phyloP scores from a whole-genome alignment of 2,113 vertebrate species.

The Maylandia zebra region DNA sequence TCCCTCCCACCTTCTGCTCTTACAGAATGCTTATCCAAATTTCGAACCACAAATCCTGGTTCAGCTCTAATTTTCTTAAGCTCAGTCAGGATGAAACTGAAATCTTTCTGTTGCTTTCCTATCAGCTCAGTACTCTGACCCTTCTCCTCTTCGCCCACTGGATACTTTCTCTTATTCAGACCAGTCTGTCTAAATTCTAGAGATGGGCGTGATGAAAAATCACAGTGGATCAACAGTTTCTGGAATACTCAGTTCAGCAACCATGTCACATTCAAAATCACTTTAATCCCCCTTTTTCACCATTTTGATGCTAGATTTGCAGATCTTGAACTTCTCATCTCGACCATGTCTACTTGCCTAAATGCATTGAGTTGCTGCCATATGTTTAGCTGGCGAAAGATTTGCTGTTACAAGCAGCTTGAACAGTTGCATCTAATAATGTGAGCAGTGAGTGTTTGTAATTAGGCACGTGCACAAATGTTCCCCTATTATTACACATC shows the following conservation, averaged over 20 bases:
- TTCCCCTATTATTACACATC: not conserved
- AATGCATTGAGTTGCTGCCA: not conserved
- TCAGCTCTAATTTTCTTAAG: not conserved
- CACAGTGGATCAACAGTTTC: not conserved
- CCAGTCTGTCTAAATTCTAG: not conserved
- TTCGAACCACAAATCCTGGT: not conserved
- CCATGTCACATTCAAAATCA: not conserved
- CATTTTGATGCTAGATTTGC: not conserved
- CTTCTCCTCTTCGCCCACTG: not conserved
- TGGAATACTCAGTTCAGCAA: not conserved
- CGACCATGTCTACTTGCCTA: not conserved
- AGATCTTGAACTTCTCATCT: not conserved
- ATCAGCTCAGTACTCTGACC: not conserved
- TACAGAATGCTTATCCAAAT: not conserved
- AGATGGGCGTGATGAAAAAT: not conserved
- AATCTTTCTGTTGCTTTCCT: not conserved
- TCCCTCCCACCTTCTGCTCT: not conserved
- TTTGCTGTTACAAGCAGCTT: not conserved
- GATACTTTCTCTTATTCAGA: not conserved
- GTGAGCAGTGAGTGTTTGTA: not conserved
- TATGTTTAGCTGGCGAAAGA: not conserved
- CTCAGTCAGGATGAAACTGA: not conserved
- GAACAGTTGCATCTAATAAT: not conserved
- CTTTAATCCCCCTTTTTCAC: not conserved
- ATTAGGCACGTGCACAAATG: not conserved